Conservation (phyloP, 2,888 invertebrate species). For the Himalopsyche japonica region DNA sequence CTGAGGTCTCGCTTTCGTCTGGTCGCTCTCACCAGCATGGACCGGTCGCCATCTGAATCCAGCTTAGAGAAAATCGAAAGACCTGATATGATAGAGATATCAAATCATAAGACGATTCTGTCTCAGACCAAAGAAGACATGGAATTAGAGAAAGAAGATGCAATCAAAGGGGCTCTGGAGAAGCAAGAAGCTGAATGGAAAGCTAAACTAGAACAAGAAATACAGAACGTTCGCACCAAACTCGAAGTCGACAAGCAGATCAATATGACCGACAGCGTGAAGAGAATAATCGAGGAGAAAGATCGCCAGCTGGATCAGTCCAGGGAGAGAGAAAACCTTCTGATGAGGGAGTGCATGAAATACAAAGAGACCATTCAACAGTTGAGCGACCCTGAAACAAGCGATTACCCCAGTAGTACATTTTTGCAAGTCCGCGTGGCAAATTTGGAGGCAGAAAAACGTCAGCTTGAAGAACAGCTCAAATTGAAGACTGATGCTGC, state of each 20-base stretch:
- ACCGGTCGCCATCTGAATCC: conserved; percentile 76
- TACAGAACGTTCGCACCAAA: conserved; percentile 53
- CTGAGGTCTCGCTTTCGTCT: conserved; percentile 74
- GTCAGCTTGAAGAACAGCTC: conserved; percentile 16
- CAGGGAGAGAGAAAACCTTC: conserved; percentile 63
- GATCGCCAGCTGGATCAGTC: conserved; percentile 70
- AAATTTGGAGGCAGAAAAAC: conserved; percentile 16
- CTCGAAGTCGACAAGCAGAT: conserved; percentile 62
- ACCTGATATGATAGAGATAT: conserved; percentile 65
- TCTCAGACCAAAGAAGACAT: conserved; percentile 70
- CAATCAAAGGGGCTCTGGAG: conserved; percentile 58
- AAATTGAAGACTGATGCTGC: background rate
- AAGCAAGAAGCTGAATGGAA: conserved; percentile 60
- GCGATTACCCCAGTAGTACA: conserved; percentile 53
- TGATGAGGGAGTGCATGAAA: conserved; percentile 67
- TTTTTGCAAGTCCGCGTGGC: conserved; percentile 17
- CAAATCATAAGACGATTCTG: conserved; percentile 68
- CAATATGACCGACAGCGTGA: conserved; percentile 66
- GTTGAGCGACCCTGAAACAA: conserved; percentile 67
- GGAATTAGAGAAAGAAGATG: conserved; percentile 62
- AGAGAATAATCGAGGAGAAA: conserved; percentile 70
- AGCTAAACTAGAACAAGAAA: conserved; percentile 51
- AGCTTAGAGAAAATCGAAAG: conserved; percentile 78
- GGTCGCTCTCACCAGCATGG: conserved; percentile 74
- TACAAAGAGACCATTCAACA: conserved; percentile 71